Conservation (phyloP, 2,888 invertebrate genomes). For the Xylocampa areola region DNA sequence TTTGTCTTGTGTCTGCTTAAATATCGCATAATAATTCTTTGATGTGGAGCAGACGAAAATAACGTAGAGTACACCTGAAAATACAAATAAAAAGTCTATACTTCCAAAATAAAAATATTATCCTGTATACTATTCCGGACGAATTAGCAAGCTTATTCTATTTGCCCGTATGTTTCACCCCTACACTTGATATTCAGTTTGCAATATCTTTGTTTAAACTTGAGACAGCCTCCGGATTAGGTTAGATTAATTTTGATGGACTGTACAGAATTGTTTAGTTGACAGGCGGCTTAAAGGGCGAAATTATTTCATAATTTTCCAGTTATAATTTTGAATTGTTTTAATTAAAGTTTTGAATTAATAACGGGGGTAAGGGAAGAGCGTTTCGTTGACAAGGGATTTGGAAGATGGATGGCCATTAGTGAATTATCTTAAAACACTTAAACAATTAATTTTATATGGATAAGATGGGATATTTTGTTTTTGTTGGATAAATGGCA, state of each 20-base stretch:
- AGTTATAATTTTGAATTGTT: slow-evolving; percentile 81
- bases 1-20: too few relatives aligned
- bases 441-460: slow-evolving; percentile 53
- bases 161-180: slow-evolving; percentile 28
- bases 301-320: slow-evolving; percentile 85
- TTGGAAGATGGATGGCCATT: slow-evolving; percentile 69
- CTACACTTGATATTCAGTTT: slow-evolving; percentile 81
- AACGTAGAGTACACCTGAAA: too few relatives aligned
- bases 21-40: too few relatives aligned
- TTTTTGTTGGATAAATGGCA: slow-evolving; percentile 5
- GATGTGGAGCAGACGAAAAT: too few relatives aligned
- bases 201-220: slow-evolving; percentile 87
- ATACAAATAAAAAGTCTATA: too few relatives aligned
- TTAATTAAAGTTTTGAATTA: slow-evolving; percentile 84
- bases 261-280: slow-evolving; percentile 86
- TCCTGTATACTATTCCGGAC: background rate
- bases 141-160: slow-evolving; percentile 5
- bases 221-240: slow-evolving; percentile 83
- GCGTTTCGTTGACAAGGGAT: slow-evolving; percentile 72
- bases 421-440: slow-evolving; percentile 55
- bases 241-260: slow-evolving; percentile 89
- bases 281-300: slow-evolving; percentile 82
- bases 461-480: slow-evolving; percentile 12
- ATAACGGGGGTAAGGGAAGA: slow-evolving; percentile 70
- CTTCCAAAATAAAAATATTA: background rate